phyloP scores from a whole-genome alignment of 2,888 invertebrate species.

The Incurvaria masculella region DNA sequence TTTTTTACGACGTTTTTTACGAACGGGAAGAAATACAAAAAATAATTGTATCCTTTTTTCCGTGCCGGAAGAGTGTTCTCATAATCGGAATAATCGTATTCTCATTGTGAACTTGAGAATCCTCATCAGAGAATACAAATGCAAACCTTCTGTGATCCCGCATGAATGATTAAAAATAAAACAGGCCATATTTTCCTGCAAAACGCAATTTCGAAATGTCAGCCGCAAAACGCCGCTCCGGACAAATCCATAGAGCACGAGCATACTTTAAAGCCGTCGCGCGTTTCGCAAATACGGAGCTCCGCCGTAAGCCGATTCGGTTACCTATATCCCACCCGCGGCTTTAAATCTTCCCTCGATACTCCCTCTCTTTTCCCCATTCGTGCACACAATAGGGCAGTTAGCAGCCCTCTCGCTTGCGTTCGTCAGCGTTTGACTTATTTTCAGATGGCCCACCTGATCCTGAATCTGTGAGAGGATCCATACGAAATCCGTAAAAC shows the following conservation, averaged over 20 bases:
- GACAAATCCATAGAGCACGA: neutral
- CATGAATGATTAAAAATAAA: too few species aligned
- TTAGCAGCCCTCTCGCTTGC: neutral
- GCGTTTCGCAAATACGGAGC: neutral
- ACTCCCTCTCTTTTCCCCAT: neutral
- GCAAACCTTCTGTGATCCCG: too few species aligned
- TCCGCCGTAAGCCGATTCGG: neutral
- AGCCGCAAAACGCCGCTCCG: neutral
- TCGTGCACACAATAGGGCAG: neutral
- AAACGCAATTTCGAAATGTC: neutral
- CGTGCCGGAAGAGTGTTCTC: too few species aligned
- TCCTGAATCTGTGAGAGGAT: neutral
- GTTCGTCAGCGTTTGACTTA: neutral
- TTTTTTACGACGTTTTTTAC: too few species aligned
- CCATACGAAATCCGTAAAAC: neutral
- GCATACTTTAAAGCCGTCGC: neutral
- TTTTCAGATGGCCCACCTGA: neutral
- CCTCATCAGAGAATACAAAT: too few species aligned
- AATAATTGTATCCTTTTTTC: too few species aligned
- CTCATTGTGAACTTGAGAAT: too few species aligned
- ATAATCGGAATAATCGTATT: too few species aligned
- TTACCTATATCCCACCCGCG: neutral
- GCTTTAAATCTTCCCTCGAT: neutral
- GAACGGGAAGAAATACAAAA: too few species aligned
- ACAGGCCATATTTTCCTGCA: too few species aligned